Conservation (phyloP, 2,797 vertebrate species). For the Sternarchorhynchus goeldii region DNA sequence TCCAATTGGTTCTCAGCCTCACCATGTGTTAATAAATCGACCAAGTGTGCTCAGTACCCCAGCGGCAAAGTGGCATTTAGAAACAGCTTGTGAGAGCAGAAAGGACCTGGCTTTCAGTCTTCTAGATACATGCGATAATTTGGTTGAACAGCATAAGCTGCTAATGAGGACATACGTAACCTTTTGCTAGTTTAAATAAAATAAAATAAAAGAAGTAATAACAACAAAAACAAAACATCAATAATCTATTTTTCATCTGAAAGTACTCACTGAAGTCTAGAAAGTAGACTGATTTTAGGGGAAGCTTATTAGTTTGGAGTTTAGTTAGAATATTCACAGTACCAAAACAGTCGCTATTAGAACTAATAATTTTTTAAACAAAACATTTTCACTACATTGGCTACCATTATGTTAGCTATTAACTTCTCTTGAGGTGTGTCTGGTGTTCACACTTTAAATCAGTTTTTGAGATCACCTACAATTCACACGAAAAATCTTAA, state of each 20-base stretch:
- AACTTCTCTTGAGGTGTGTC: no score
- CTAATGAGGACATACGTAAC: slow-evolving; percentile 64
- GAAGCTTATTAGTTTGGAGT: neutral
- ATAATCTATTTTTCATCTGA: slow-evolving; percentile 57
- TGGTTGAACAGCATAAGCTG: slow-evolving; percentile 68
- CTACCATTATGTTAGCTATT: no score
- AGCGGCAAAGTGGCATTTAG: slow-evolving; percentile 76
- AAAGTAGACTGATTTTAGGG: slow-evolving; percentile 48
- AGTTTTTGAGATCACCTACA: no score
- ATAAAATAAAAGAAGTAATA: slow-evolving; percentile 35
- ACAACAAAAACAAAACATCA: slow-evolving; percentile 47
- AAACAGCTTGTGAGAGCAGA: slow-evolving; percentile 70
- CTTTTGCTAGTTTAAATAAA: slow-evolving; percentile 57
- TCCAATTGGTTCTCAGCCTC: slow-evolving; percentile 67
- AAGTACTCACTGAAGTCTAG: slow-evolving; percentile 55
- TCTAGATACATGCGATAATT: slow-evolving; percentile 72
- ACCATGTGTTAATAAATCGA: slow-evolving; percentile 70
- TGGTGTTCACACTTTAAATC: no score
- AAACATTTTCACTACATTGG: no score
- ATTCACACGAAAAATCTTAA: no score
- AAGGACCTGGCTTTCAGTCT: slow-evolving; percentile 68
- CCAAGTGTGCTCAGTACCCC: slow-evolving; percentile 66
- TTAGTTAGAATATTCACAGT: neutral
- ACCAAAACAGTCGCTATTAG: neutral
- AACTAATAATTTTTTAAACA: neutral